A percentile compares a stretch with the other conserved stretches of the same genome.
phyloP scores from a whole-genome alignment of 2,888 invertebrate species.

The Xylota sylvarum region DNA sequence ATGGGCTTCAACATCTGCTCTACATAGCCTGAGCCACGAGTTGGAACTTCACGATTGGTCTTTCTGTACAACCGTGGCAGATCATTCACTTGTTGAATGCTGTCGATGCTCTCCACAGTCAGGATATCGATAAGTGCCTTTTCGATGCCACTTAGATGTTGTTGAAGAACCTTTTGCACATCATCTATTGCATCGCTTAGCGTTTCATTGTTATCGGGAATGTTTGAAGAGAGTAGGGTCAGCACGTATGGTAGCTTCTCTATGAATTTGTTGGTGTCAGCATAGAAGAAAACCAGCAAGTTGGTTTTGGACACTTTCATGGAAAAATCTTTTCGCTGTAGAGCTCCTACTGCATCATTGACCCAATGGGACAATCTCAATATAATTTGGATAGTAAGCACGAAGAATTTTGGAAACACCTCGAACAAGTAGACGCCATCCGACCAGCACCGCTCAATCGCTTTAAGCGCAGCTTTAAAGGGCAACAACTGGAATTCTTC shows the following conservation, averaged over 20 bases:
- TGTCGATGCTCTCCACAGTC: slow-evolving; percentile 89
- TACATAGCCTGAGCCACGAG: slow-evolving; percentile 92
- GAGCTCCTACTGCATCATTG: slow-evolving; percentile 83
- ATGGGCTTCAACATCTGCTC: slow-evolving; percentile 88
- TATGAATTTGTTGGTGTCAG: slow-evolving; percentile 80
- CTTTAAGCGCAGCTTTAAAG: slow-evolving; percentile 86
- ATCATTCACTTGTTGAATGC: slow-evolving; percentile 94
- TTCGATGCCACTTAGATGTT: slow-evolving; percentile 79
- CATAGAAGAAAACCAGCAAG: slow-evolving; percentile 80
- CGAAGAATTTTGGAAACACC: slow-evolving; percentile 94
- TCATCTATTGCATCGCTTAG: slow-evolving; percentile 80
- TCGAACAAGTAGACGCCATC: slow-evolving; percentile 92
- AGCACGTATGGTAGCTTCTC: slow-evolving; percentile 79
- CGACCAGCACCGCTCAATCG: slow-evolving; percentile 89
- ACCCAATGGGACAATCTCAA: slow-evolving; percentile 93
- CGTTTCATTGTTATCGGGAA: slow-evolving; percentile 77
- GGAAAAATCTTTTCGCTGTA: slow-evolving; percentile 73
- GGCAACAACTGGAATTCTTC: slow-evolving; percentile 79
- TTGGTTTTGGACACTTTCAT: slow-evolving; percentile 78
- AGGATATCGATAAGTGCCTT: slow-evolving; percentile 92
- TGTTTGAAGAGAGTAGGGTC: slow-evolving; percentile 90
- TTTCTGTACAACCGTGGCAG: slow-evolving; percentile 96
- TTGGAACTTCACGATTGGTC: slow-evolving; percentile 95
- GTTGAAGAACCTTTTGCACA: slow-evolving; percentile 78
- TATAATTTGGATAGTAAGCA: slow-evolving; percentile 93